Conservation (phyloP, 2,113 vertebrate species). For the Camelus dromedarius region DNA sequence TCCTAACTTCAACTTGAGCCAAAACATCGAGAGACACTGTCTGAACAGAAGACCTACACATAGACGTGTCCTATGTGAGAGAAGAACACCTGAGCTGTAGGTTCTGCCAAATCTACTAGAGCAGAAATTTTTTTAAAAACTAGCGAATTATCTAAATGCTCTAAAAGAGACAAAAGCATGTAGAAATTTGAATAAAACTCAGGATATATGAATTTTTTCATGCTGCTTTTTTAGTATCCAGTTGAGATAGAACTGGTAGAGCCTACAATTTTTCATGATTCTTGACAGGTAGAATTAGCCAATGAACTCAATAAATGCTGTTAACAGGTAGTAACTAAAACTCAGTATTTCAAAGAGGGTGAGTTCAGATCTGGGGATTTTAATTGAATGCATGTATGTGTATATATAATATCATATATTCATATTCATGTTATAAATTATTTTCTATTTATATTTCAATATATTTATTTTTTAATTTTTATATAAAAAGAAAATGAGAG, state of each 20-base stretch:
- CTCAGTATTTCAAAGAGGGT: background rate
- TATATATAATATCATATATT: background rate
- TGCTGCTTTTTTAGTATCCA: background rate
- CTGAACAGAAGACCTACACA: background rate
- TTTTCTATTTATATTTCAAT: background rate
- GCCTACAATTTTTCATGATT: background rate
- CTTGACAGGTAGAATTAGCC: background rate
- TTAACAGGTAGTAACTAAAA: background rate
- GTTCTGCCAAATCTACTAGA: background rate
- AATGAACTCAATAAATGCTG: background rate
- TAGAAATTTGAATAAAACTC: background rate
- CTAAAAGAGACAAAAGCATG: background rate
- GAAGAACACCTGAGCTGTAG: background rate
- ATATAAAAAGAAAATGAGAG: background rate
- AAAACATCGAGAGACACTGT: constrained; percentile 6
- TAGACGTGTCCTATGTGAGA: background rate
- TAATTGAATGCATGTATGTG: background rate
- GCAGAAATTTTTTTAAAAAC: background rate
- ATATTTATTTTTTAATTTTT: constrained; percentile 5
- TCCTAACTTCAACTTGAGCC: background rate
- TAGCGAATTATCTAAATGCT: background rate
- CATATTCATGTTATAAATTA: background rate
- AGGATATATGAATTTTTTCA: constrained; percentile 18
- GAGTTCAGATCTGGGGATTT: background rate
- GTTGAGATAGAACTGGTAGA: background rate